Evolutionary conservation across 2,888 invertebrate genomes (phyloP), one percentile per base, ranked within the genome.

Genomic region (Drosophila trichaetosa): DNA sequence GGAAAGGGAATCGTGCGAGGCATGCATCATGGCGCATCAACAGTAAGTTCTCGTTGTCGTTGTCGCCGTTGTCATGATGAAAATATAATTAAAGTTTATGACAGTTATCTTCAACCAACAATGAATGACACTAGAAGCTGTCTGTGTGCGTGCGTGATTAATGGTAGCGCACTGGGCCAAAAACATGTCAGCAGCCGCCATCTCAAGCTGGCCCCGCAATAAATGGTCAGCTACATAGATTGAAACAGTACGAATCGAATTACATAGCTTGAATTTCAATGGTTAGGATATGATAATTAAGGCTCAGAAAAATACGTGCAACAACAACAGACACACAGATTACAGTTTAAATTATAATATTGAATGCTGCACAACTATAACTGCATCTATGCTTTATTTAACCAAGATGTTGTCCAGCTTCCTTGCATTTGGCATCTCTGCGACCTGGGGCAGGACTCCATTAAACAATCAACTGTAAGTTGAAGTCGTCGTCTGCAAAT

Each of bases 51-150:
- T 63, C 59, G 59, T 53, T 58, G 65, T 66, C 72, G 57, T 52
- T 58, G 70, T 56, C 54, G 73, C 63, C 73, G 67, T 69, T 73
- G 73, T 74, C 85, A 74, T 79, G 83, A 73, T 88, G 90, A 81
- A 90, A 90, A 87, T 90, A 88, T 87, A 87, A 90, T 87, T 90
- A 90, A 87, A 87, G 89, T 90, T 87, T 87, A 85, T 88, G 86
- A 87, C 90, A 90, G 86, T 76, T 88, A 79, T 86, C 83, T 90
- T 77, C 69, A 68, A 79, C 65, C 69, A 87, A 82, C 90, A 89
- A 84, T 79, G 82, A 85, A 69, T 79, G 82, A 80, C 72, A 69
- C 69, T 69, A 68, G 49, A 64, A 49, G 51, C 56, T 34, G 66
- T n/a, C 34, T 51, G 40, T 34, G 51, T 62, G 58, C 38, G 38